Percentiles rank a stretch among this genome's conserved stretches.
Conservation (phyloP, 2,797 vertebrate genomes). For the Anabacerthia variegaticeps region DNA sequence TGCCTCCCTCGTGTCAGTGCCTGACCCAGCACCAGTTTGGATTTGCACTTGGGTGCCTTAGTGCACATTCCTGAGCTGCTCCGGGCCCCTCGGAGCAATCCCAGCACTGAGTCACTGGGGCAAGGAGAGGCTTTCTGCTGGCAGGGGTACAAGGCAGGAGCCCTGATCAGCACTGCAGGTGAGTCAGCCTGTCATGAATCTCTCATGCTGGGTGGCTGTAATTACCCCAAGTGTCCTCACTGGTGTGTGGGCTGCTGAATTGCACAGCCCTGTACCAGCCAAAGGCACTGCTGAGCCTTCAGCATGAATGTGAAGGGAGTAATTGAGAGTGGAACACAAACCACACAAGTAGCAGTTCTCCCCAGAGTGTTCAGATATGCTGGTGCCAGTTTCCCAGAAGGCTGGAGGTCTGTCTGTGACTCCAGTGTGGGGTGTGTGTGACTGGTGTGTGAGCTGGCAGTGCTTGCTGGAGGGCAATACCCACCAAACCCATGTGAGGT, state of each 20-base stretch:
- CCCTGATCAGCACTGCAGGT: background rate
- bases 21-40: background rate
- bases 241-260: background rate
- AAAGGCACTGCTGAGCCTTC: background rate
- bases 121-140: background rate
- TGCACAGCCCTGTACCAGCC: background rate
- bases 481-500: background rate
- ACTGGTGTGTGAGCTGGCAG: background rate
- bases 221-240: background rate
- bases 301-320: rapidly evolving
- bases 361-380: background rate
- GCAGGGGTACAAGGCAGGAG: background rate
- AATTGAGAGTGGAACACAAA: background rate
- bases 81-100: background rate
- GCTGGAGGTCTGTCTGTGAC: background rate
- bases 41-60: background rate
- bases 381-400: background rate
- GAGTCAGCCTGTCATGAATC: background rate
- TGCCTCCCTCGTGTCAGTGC: rapidly evolving
- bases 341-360: background rate
- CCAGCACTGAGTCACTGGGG: background rate
- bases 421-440: rapidly evolving
- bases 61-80: background rate
- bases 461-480: background rate
- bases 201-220: background rate